Evolutionary conservation across 2,888 invertebrate species (phyloP).

Genomic region (Sepiola atlantica): DNA sequence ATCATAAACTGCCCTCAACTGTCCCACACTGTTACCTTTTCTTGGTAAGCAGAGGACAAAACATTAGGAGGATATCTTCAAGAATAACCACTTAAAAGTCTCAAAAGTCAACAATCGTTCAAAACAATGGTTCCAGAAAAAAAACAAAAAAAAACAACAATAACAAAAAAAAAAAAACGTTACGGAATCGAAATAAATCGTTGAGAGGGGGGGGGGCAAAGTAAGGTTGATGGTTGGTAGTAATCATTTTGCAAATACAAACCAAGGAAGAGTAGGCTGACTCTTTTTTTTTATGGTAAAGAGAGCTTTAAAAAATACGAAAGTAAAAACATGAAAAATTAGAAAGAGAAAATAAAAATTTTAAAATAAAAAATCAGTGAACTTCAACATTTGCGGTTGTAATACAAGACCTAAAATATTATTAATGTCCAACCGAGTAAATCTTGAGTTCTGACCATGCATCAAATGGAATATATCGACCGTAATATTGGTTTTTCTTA

Average conservation of each 20-base stretch:
- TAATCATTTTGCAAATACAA: not conserved
- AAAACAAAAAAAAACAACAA: too few relatives aligned
- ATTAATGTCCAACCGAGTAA: not conserved
- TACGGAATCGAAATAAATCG: not conserved
- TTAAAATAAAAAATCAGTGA: not conserved
- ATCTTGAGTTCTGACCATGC: conserved; percentile 3
- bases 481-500: not conserved
- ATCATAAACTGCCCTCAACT: not conserved
- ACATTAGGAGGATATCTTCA: not conserved
- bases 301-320: not conserved
- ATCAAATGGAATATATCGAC: not conserved
- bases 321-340: not conserved
- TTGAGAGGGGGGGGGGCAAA: not conserved
- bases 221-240: not conserved
- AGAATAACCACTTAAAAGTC: not conserved
- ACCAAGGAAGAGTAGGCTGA: not conserved
- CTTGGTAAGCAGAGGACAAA: not conserved
- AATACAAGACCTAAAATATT: not conserved
- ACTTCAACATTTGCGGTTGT: not conserved
- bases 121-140: too few relatives aligned
- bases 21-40: not conserved
- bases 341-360: not conserved
- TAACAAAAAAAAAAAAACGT: too few relatives aligned
- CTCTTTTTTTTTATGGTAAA: not conserved
- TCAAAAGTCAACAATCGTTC: not conserved